These are phyloP conservation scores for Drosophila miranda DNA, from an alignment of 1,140 invertebrate species.

Conservation along the genomic window DNA sequence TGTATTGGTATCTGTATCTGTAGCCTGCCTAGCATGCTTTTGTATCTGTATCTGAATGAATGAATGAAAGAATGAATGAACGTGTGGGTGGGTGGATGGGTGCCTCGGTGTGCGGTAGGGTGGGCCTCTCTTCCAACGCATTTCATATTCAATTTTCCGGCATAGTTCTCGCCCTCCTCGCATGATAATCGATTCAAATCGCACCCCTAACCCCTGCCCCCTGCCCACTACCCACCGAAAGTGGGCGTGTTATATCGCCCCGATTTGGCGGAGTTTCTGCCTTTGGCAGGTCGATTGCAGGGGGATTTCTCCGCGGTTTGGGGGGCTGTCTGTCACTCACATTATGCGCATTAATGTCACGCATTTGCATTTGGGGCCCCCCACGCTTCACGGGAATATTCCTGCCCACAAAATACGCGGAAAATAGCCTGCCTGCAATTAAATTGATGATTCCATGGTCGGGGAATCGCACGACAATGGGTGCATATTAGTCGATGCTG, in stretches of 20 bases:
- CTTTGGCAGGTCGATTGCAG: not conserved
- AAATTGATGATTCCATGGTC: slow-evolving; percentile 3
- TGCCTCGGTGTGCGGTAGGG: slow-evolving; percentile 4
- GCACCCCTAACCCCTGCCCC: slow-evolving; percentile 27
- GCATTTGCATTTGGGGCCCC: slow-evolving; percentile 23
- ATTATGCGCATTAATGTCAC: slow-evolving; percentile 72
- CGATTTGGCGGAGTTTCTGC: slow-evolving; percentile 2
- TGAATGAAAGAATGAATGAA: not conserved
- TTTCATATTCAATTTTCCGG: slow-evolving; percentile 36
- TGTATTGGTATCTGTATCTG: slow-evolving; percentile 5
- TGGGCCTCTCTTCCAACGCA: slow-evolving; percentile 2
- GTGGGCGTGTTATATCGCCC: slow-evolving; percentile 8
- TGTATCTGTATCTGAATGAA: not conserved
- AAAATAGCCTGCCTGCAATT: slow-evolving; percentile 7
- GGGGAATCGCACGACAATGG: slow-evolving; percentile 8
- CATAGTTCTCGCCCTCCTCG: slow-evolving; percentile 12
- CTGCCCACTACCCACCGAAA: slow-evolving; percentile 8
- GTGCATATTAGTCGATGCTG: not conserved
- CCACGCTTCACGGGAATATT: not conserved
- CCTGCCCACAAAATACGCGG: not conserved
- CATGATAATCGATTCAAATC: slow-evolving; percentile 67
- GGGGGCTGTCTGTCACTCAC: slow-evolving; percentile 36
- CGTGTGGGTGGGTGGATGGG: not conserved
- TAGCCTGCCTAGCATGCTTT: not conserved
- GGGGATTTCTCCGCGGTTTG: slow-evolving; percentile 2